phyloP scores from a whole-genome alignment of 64 coral and sea anemone species.

The Actinia equina region DNA sequence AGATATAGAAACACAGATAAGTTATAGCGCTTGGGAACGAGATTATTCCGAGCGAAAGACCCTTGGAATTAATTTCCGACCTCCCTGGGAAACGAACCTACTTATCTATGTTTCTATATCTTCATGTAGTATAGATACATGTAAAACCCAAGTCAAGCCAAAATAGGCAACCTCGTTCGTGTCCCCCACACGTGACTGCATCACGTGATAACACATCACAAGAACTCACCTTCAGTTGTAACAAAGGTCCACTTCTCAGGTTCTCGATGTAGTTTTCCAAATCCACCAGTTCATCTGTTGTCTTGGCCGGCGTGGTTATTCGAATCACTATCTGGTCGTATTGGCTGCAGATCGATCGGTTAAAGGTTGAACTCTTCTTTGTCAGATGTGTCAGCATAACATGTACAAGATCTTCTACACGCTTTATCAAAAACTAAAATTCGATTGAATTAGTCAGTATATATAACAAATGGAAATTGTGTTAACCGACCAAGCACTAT shows the following conservation, averaged over 20 bases:
- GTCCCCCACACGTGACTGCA: neutral
- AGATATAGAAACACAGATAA: too few relatives aligned
- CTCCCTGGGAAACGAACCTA: too few relatives aligned
- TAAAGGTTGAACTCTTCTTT: slow-evolving; percentile 78
- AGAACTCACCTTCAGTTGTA: slow-evolving; percentile 74
- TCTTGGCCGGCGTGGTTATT: slow-evolving; percentile 66
- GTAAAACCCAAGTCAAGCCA: too few relatives aligned
- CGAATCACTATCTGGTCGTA: slow-evolving; percentile 91
- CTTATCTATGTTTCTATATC: too few relatives aligned
- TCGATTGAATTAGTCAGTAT: too few relatives aligned
- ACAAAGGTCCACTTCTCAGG: slow-evolving; percentile 68
- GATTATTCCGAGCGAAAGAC: too few relatives aligned
- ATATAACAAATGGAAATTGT: too few relatives aligned
- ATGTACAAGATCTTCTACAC: slow-evolving; percentile 56
- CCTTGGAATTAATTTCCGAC: too few relatives aligned
- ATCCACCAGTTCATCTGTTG: slow-evolving; percentile 81
- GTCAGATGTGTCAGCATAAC: slow-evolving; percentile 65
- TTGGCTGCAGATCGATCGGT: slow-evolving; percentile 85
- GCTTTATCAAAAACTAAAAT: slow-evolving; percentile 64
- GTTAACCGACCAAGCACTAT: too few relatives aligned
- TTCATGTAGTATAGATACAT: too few relatives aligned
- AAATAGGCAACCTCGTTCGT: neutral
- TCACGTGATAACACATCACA: neutral
- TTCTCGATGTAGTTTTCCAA: slow-evolving; percentile 85
- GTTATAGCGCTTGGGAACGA: too few relatives aligned